Percentiles rank a stretch among this genome's conserved stretches.
Conservation (phyloP, 2,113 vertebrate species). For the Eurystomus gularis region DNA sequence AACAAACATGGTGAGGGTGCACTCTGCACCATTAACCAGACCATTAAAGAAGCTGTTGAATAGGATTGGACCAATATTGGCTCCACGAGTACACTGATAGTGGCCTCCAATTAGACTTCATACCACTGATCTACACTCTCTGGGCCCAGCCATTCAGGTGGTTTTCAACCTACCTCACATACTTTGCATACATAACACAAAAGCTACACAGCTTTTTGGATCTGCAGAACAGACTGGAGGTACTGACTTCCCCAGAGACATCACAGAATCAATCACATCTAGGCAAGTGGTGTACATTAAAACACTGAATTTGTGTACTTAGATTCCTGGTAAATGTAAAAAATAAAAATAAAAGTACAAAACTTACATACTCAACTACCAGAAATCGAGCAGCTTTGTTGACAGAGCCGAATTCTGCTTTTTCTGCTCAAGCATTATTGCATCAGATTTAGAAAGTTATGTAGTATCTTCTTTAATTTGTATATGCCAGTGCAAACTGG, state of each 20-base stretch:
- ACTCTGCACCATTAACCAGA: background rate
- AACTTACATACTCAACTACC: background rate
- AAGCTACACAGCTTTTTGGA: background rate
- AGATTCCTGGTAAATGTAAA: background rate
- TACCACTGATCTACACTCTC: background rate
- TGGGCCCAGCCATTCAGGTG: background rate
- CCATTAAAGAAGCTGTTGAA: background rate
- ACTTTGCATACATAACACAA: background rate
- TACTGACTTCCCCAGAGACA: background rate
- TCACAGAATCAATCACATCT: background rate
- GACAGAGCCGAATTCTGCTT: background rate
- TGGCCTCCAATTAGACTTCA: background rate
- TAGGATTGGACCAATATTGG: background rate
- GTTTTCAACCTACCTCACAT: background rate
- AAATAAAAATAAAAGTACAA: background rate
- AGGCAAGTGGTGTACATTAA: accelerated
- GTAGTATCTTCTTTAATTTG: background rate
- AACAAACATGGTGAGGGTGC: background rate
- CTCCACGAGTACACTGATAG: background rate
- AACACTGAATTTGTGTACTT: background rate
- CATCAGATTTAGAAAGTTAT: background rate
- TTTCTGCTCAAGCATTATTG: background rate
- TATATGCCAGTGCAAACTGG: accelerated
- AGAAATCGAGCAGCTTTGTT: background rate
- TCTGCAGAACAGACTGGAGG: background rate